These are phyloP conservation scores for Sinonovacula constricta DNA, from an alignment of 1,140 invertebrate species.

Conservation along the genomic window DNA sequence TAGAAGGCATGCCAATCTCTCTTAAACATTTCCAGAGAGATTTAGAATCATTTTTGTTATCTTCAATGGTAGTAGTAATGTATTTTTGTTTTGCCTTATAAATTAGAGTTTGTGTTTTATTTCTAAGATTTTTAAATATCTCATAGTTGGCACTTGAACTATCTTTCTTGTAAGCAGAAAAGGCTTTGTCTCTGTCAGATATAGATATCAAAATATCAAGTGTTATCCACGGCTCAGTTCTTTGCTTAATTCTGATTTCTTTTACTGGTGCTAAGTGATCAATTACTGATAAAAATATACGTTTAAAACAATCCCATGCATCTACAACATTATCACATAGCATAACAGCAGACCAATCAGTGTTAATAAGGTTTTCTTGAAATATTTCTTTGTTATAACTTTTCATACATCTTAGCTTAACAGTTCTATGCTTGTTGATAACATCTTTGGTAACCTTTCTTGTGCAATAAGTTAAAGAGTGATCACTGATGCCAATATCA, in stretches of 20 bases:
- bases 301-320: slow-evolving; percentile 18
- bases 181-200: slow-evolving; percentile 16
- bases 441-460: not conserved
- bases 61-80: not conserved
- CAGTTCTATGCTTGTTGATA: not conserved
- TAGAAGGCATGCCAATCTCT: slow-evolving; percentile 28
- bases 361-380: not conserved
- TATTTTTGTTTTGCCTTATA: slow-evolving; percentile 2
- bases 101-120: slow-evolving; percentile 6
- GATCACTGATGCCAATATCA: not conserved
- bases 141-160: slow-evolving; percentile 9
- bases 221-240: slow-evolving; percentile 22
- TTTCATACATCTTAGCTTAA: not conserved
- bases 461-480: not conserved
- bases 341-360: not conserved
- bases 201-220: slow-evolving; percentile 16
- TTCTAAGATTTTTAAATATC: slow-evolving; percentile 13
- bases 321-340: slow-evolving; percentile 12
- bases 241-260: slow-evolving; percentile 29
- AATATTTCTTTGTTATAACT: slow-evolving; percentile 3
- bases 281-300: slow-evolving; percentile 6
- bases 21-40: slow-evolving; percentile 28
- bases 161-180: slow-evolving; percentile 1
- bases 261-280: slow-evolving; percentile 30
- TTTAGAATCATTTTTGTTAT: slow-evolving; percentile 38